phyloP scores from a whole-genome alignment of 2,888 invertebrate species.

The Nemapogon koenigi region DNA sequence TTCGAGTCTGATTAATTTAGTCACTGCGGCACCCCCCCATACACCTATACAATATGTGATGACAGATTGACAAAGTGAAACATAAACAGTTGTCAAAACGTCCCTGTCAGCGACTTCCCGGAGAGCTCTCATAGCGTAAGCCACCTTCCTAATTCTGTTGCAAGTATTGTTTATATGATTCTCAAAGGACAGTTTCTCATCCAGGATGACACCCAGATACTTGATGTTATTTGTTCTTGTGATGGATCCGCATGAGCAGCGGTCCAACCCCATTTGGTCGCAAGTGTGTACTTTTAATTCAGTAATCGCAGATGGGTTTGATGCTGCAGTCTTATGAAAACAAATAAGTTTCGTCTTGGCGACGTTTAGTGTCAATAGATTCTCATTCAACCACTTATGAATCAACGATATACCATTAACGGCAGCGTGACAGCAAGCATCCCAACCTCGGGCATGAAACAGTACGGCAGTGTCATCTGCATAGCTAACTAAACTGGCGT shows the following conservation, averaged over 20 bases:
- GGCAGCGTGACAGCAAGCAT: neutral
- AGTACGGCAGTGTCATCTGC: slow-evolving; percentile 13
- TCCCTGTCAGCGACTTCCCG: neutral
- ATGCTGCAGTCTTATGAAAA: no score
- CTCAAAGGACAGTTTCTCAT: slow-evolving; percentile 1
- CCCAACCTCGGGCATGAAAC: slow-evolving; percentile 9
- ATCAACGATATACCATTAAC: neutral
- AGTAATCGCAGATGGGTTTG: neutral
- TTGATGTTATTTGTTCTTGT: neutral
- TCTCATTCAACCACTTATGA: slow-evolving; percentile 3
- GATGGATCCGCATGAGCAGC: neutral
- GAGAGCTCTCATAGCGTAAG: neutral
- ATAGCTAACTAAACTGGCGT: neutral
- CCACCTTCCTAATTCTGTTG: no score
- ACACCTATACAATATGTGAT: slow-evolving; percentile 3
- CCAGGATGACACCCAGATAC: slow-evolving; percentile 5
- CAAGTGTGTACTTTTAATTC: no score
- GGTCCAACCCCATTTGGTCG: no score
- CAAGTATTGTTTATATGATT: slow-evolving; percentile 2
- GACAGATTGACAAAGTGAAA: slow-evolving; percentile 1
- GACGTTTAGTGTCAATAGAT: slow-evolving; percentile 2
- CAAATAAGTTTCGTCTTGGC: slow-evolving; percentile 8
- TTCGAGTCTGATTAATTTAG: neutral
- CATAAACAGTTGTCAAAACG: neutral
- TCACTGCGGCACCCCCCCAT: slow-evolving; percentile 2